Evolutionary conservation across 2,797 vertebrate species (phyloP).

Genomic region (Enteromius afrohamiltoni): DNA sequence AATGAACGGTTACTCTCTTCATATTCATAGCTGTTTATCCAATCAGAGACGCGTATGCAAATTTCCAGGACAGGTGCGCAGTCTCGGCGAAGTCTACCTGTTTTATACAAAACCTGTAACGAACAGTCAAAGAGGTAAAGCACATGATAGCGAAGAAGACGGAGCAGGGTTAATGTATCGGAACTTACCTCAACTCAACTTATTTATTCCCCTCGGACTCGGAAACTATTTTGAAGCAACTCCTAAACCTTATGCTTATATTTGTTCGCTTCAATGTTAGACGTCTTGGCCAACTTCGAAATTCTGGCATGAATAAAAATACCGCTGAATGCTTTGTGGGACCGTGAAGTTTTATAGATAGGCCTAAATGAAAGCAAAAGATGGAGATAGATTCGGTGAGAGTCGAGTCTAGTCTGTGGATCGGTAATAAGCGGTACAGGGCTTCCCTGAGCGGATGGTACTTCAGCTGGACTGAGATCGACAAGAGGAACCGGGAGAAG

Average conservation of each 20-base stretch:
- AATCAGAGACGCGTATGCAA: constrained; percentile 49
- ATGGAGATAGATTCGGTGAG: constrained; percentile 68
- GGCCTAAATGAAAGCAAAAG: neutral
- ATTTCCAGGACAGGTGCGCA: constrained; percentile 43
- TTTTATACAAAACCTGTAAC: neutral
- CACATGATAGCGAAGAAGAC: neutral
- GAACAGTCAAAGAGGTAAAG: neutral
- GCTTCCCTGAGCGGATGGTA: constrained; percentile 77
- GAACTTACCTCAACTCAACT: neutral
- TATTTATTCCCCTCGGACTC: neutral
- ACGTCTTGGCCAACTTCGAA: neutral
- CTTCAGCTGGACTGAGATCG: constrained; percentile 79
- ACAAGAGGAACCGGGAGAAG: constrained; percentile 75
- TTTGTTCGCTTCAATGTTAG: neutral
- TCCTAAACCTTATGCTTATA: neutral
- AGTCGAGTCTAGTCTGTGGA: constrained; percentile 79
- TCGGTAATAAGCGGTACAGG: constrained; percentile 74
- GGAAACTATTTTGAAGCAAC: neutral
- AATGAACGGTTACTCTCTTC: neutral
- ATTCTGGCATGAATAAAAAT: neutral
- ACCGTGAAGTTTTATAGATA: neutral
- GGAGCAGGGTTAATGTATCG: neutral
- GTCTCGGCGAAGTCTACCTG: constrained; percentile 4
- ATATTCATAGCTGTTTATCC: constrained; percentile 17
- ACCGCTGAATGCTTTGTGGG: neutral